These are phyloP conservation scores for Halesus radiatus DNA, from an alignment of 1,140 invertebrate genomes.

Conservation along the genomic window DNA sequence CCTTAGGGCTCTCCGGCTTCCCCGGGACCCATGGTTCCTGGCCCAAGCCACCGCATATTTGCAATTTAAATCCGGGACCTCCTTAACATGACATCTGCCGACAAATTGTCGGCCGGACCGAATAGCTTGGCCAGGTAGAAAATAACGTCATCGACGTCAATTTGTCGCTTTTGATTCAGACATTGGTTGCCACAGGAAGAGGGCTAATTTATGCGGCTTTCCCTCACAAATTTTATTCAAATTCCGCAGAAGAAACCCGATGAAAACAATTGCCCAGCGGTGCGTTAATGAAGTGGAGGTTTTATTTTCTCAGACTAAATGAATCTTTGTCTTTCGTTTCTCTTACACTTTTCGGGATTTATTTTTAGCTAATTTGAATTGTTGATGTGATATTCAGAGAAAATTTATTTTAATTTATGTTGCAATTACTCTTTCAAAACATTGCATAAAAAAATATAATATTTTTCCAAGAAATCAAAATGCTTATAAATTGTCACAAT, in stretches of 20 bases:
- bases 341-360: neutral
- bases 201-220: constrained; percentile 37
- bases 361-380: constrained; percentile 28
- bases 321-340: constrained; percentile 28
- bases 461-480: too few relatives aligned
- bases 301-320: constrained; percentile 32
- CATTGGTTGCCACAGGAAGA: constrained; percentile 30
- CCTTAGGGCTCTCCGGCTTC: constrained; percentile 65
- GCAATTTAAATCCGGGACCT: constrained; percentile 72
- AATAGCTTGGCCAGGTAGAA: constrained; percentile 62
- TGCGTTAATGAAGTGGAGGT: constrained; percentile 36
- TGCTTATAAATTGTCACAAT: too few relatives aligned
- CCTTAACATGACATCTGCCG: constrained; percentile 72
- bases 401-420: constrained; percentile 28
- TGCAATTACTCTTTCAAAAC: neutral
- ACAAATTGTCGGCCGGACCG: constrained; percentile 67
- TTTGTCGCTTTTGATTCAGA: constrained; percentile 53
- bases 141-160: constrained; percentile 65
- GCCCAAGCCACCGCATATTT: constrained; percentile 64
- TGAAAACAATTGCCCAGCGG: constrained; percentile 39
- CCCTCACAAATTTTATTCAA: constrained; percentile 45
- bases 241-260: constrained; percentile 34
- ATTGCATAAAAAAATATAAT: too few relatives aligned
- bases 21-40: constrained; percentile 29
- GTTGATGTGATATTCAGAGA: constrained; percentile 31